A percentile compares a stretch with the other conserved stretches of the same genome.
phyloP scores from a whole-genome alignment of 2,113 vertebrate genomes.

The Pseudonaja textilis region DNA sequence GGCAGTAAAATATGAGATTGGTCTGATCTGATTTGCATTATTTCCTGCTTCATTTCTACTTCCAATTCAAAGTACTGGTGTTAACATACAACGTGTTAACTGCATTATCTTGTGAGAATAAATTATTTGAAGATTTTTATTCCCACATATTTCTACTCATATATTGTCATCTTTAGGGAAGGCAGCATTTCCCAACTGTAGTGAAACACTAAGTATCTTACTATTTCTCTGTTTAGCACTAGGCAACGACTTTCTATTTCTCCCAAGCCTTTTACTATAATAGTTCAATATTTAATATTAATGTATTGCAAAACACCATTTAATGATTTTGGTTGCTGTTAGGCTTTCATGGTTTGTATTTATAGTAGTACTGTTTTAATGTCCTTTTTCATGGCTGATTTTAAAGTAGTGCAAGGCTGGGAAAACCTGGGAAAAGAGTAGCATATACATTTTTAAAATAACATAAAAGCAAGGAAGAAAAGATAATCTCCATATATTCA shows the following conservation, averaged over 20 bases:
- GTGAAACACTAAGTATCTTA: not conserved
- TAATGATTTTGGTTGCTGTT: not conserved
- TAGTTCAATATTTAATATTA: not conserved
- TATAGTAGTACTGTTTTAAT: not conserved
- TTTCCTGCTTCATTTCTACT: not conserved
- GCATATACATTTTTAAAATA: not conserved
- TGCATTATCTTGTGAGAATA: not conserved
- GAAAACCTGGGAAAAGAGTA: not conserved
- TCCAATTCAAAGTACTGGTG: not conserved
- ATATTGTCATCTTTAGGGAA: not conserved
- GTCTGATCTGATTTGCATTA: not conserved
- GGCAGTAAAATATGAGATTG: not conserved
- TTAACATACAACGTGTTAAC: not conserved
- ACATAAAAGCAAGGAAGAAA: not conserved
- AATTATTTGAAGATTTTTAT: not conserved
- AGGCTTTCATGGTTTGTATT: not conserved
- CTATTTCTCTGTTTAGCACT: not conserved
- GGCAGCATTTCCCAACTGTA: not conserved
- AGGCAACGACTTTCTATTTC: not conserved
- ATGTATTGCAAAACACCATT: not conserved
- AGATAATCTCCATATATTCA: not conserved
- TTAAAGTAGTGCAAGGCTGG: not conserved
- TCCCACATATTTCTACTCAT: not conserved
- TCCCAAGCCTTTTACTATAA: not conserved
- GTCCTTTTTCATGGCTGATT: not conserved